A percentile compares a stretch with the other conserved stretches of the same genome.
phyloP scores from a whole-genome alignment of 1,140 invertebrate genomes.

The Ostrea edulis region DNA sequence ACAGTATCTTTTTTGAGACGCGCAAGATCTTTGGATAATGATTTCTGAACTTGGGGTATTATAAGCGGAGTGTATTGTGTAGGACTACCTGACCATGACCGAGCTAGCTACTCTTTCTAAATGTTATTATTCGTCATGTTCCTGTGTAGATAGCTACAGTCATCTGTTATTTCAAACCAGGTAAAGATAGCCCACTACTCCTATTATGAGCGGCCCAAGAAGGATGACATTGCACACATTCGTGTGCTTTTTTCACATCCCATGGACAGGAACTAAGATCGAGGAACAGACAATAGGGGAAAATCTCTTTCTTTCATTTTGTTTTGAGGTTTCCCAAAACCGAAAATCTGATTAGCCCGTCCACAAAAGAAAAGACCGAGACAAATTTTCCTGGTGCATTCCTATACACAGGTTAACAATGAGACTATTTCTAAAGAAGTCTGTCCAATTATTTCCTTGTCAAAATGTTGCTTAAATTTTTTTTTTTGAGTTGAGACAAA shows the following conservation, averaged over 20 bases:
- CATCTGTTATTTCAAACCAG: slow-evolving; percentile 16
- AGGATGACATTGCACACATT: slow-evolving; percentile 9
- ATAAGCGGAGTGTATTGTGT: slow-evolving; percentile 5
- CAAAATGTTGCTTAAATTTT: not conserved
- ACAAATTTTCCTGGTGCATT: not conserved
- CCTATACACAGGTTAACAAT: not conserved
- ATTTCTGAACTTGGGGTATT: slow-evolving; percentile 15
- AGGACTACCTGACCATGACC: not conserved
- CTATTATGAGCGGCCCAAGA: slow-evolving; percentile 6
- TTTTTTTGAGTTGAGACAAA: not conserved
- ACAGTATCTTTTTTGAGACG: slow-evolving; percentile 16
- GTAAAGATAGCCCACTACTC: not conserved
- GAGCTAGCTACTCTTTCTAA: not conserved
- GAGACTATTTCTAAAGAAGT: not conserved
- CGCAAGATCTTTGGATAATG: not conserved
- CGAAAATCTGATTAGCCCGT: slow-evolving; percentile 8
- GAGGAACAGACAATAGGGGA: not conserved
- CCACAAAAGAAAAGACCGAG: not conserved
- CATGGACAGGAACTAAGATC: not conserved
- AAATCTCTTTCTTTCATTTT: not conserved
- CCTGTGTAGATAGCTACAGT: not conserved
- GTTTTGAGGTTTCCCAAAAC: not conserved
- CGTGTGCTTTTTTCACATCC: not conserved
- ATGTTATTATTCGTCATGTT: slow-evolving; percentile 26
- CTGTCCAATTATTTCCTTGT: slow-evolving; percentile 13